Evolutionary conservation across 92 coral and sea anemone species (phyloP), one percentile per base, ranked within the genome.

Genomic region (Parazoanthus atlanticus): DNA sequence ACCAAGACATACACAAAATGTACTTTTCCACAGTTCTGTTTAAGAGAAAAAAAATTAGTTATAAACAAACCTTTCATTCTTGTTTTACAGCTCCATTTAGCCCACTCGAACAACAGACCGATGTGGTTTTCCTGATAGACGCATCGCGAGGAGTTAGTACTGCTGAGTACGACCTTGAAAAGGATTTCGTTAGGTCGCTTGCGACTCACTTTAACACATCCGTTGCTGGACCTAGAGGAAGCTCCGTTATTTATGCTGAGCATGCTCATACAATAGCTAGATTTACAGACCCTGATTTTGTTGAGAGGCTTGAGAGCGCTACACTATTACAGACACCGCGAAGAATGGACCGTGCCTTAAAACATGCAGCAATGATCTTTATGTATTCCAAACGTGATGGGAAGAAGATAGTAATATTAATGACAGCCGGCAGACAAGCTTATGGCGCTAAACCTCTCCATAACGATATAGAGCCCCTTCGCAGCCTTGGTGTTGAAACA

Each of bases 61-160:
- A 31, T 46, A 78, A 78, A 31, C 21, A n/a, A n/a, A 43, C 0
- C 25, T 23, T 25, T 28, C 5, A 36, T 8, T 38, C n/a, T n/a
- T 36, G 1, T 41, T 67, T 41, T 67, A 3, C 40, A 83, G 86
- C 65, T 83, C 86, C 86, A 21, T 83, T 66, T 46, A 83, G 86
- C 65, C 86, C 86, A 36, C 86, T 83, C 16, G 77, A 69, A 28
- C 77, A 83, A 71, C 34, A 41, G n/a, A 83, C 65, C 23, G 93
- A 90, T 81, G 82, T 90, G 2, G 72, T 90, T 12, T 89, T 90
- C 64, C 78, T 90, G 34, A 58, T 90, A 74, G 93, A 90, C 85
- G 93, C 90, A 10, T 90, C 93, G 7, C 90, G 88, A 72, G 89
- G 93, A 73, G 88, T 82, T 10, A 90, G 85, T 49, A 13, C 38